phyloP scores from a whole-genome alignment of 2,113 vertebrate genomes.

The Chlorodrepanis virens region DNA sequence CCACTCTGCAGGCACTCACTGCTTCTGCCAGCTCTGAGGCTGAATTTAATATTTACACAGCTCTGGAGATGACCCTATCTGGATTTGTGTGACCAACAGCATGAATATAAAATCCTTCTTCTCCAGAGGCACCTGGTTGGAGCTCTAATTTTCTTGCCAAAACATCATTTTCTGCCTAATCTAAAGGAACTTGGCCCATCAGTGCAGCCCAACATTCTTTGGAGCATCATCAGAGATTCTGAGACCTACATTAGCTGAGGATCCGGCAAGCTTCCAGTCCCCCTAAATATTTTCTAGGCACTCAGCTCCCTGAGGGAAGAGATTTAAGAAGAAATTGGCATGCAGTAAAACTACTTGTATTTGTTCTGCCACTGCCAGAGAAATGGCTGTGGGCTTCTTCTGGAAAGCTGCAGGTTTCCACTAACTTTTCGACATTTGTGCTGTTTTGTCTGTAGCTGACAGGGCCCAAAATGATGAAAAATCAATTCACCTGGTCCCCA shows the following conservation, averaged over 20 bases:
- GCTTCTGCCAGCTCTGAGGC: background rate
- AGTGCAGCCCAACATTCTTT: background rate
- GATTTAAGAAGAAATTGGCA: slow-evolving; percentile 23
- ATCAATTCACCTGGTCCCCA: background rate
- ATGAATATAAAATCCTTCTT: background rate
- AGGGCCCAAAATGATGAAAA: background rate
- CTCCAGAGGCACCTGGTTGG: background rate
- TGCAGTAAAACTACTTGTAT: background rate
- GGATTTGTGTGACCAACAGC: background rate
- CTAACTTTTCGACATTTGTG: background rate
- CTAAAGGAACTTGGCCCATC: background rate
- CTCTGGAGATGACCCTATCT: background rate
- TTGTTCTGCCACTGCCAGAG: background rate
- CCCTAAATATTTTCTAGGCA: slow-evolving; percentile 23
- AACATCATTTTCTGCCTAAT: background rate
- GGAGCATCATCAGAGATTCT: background rate
- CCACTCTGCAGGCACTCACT: slow-evolving; percentile 21
- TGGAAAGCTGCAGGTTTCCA: background rate
- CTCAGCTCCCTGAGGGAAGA: background rate
- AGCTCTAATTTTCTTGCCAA: background rate
- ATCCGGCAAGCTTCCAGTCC: background rate
- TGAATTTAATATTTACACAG: background rate
- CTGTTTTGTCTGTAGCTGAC: background rate
- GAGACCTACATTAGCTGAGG: background rate
- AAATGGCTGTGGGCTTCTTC: background rate